Percentiles rank a stretch among this genome's conserved stretches.
Conservation (phyloP, 2,113 vertebrate genomes). For the Cyprichromis sp. region DNA sequence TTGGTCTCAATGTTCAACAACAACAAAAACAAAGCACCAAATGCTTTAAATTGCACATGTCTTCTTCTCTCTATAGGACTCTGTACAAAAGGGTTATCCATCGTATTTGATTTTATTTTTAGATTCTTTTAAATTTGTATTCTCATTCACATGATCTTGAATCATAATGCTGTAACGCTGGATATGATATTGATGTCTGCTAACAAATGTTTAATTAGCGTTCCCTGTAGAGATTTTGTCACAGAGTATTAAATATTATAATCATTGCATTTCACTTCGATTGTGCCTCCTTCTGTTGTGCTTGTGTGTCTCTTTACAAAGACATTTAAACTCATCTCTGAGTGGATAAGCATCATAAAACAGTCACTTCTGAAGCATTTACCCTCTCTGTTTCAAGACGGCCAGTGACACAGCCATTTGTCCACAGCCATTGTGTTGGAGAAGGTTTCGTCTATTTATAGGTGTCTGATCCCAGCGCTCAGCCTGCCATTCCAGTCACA, state of each 20-base stretch:
- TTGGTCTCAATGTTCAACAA: constrained; percentile 3
- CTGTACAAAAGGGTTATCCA: neutral
- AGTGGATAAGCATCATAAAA: neutral
- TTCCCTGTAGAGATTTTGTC: constrained; percentile 65
- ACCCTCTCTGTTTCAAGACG: neutral
- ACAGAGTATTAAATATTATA: constrained; percentile 70
- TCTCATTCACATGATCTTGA: constrained; percentile 43
- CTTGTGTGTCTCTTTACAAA: neutral
- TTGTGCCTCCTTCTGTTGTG: neutral
- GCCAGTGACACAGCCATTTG: constrained; percentile 26
- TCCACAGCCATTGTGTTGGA: constrained; percentile 33
- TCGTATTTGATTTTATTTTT: constrained; percentile 24
- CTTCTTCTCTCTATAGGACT: constrained; percentile 11
- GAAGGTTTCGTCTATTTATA: constrained; percentile 55
- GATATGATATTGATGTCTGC: constrained; percentile 70
- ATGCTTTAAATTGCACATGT: constrained; percentile 37
- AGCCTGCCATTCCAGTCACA: constrained; percentile 12
- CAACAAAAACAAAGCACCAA: neutral
- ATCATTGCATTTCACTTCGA: constrained; percentile 41
- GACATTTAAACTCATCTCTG: neutral
- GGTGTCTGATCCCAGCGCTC: constrained; percentile 28
- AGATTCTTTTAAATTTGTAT: neutral
- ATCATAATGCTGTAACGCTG: constrained; percentile 57
- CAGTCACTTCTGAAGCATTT: neutral
- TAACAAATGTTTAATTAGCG: constrained; percentile 63